Evolutionary conservation across 2,797 vertebrate genomes (phyloP), one percentile per base, ranked within the genome.

Genomic region (Poeciliopsis infans): DNA sequence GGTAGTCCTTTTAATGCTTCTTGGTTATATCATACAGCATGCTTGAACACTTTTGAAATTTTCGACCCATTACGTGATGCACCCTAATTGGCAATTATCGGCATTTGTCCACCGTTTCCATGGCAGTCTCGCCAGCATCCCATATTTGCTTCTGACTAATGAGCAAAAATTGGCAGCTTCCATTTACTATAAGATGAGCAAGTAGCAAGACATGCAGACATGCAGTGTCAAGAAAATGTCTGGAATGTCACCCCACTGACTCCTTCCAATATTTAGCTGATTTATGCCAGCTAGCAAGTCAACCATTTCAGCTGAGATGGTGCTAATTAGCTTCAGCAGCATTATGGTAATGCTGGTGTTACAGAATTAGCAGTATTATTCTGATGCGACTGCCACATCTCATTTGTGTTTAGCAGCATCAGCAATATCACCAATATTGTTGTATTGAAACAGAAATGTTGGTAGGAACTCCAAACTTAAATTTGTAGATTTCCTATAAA

Each of bases 31-130:
- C 12, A 43, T 11, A 7, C 25, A 68, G 36, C 4, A 68, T 23
- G 39, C 7, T 66, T 23, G 33, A 10, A 39, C 7, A 36, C 7
- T 36, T 18, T 36, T 64, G 15, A 1, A 20, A 66, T 66, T 23
- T 18, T 36, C 16, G 31, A 7, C 57, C n/a, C 28, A 16, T 33
- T 31, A 61, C n/a, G 1, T 28, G 55, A n/a, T 57, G 15, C 28
- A 61, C 57, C 57, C 57, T 66, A 39, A 66, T 36, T 66, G 61
- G 61, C 61, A 66, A 18, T 66, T 66, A 66, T 66, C 33, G 10
- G 16, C 33, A 36, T 39, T 36, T 10, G 61, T 36, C 33, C 31
- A 66, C 31, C 16, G 20, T 66, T 66, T 66, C 33, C 13, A 39
- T 66, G 7, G 16, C 33, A 66, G 61, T 66, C 33, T 66, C 8